Evolutionary conservation across 2,888 invertebrate genomes (phyloP), one percentile per base, ranked within the genome.

Genomic region (Meloe dianella): DNA sequence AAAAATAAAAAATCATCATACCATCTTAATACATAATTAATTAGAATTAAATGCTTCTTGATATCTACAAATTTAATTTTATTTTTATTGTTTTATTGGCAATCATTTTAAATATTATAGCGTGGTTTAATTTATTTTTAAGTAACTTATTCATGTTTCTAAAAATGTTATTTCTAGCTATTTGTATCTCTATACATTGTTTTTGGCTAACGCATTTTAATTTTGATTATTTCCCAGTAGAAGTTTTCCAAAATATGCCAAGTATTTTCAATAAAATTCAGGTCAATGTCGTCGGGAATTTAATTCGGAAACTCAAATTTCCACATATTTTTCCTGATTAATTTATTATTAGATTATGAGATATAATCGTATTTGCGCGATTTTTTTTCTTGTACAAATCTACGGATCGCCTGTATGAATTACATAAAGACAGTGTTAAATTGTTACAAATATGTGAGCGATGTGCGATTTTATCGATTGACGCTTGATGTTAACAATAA

Each of bases 141-240:
- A 69, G 69, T 69, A 64, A 69, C 66, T 69, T 69, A 69, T 66
- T 69, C 69, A 69, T 69, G 66, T 69, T 69, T 69, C 69, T 69
- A 69, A 69, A 69, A 69, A 69, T 69, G 69, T 69, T 69, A 69
- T 69, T 69, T 64, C 66, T 69, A 61, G 69, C 66, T 69, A 66
- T 66, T 69, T 68, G 68, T 68, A 66, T 51, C 51, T 24, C n/a
- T n/a, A n/a, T n/a, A 8, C 63, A 64, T 68, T 65, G 65, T 68
- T 65, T 61, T 65, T 59, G 63, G 63, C 62, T 63, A 60, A 61
- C 63, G 65, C 57, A 61, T 57, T 61, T 68, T 58, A 60, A 65
- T 68, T n/a, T 63, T 51, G 24, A 51, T 51, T 51, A 51, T 51
- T 51, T 51, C 51, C 51, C 51, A 22, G 24, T 12, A 1, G 22